Evolutionary conservation across 2,113 vertebrate species (phyloP).

Genomic region (Microtus richardsoni): DNA sequence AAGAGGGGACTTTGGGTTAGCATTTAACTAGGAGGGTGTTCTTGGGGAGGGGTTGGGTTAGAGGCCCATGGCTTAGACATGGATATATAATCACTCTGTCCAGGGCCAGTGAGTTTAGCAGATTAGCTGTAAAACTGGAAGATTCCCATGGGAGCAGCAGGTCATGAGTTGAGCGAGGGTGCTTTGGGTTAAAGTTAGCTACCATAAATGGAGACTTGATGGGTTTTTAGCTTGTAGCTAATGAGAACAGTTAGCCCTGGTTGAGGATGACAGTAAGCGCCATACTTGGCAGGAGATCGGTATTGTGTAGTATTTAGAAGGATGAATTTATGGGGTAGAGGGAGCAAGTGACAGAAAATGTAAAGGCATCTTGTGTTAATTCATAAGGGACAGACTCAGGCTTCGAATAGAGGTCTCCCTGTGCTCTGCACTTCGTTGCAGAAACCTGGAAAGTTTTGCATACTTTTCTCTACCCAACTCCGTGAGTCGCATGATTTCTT

Average conservation of each 20-base stretch:
- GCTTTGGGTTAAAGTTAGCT: neutral
- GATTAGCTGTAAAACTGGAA: neutral
- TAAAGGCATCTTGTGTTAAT: neutral
- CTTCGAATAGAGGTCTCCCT: neutral
- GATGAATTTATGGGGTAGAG: neutral
- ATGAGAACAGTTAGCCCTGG: neutral
- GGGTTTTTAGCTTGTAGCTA: neutral
- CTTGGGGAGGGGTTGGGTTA: neutral
- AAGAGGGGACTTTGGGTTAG: neutral
- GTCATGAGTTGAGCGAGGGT: neutral
- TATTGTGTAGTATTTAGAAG: neutral
- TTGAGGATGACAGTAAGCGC: neutral
- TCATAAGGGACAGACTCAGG: neutral
- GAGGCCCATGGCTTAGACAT: neutral
- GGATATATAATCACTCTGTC: neutral
- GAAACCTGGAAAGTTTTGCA: neutral
- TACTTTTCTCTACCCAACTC: neutral
- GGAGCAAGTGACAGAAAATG: neutral
- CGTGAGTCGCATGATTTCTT: neutral
- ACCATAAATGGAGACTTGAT: neutral
- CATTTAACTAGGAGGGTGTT: neutral
- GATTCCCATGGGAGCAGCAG: neutral
- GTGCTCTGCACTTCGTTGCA: neutral
- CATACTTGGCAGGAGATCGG: neutral
- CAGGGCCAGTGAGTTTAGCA: neutral